phyloP scores from a whole-genome alignment of 2,888 invertebrate genomes.

The Galeopsomyia nigrocyanea region DNA sequence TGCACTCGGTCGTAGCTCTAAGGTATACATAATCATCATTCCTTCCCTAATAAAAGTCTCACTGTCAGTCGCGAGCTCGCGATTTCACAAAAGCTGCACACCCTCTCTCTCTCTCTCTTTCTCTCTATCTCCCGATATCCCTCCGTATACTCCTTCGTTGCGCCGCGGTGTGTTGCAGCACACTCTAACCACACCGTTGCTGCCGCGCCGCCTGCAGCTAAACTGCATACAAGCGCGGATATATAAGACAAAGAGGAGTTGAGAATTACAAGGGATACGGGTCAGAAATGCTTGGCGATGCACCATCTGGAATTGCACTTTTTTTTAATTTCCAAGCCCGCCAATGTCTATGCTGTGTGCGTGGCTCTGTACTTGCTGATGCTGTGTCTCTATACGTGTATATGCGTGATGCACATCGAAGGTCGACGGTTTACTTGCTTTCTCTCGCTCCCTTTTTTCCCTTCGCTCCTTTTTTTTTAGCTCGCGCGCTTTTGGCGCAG shows the following conservation, averaged over 20 bases:
- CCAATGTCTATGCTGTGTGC: constrained; percentile 1
- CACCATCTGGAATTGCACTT: constrained; percentile 65
- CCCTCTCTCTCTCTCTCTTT: not conserved
- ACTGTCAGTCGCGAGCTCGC: constrained; percentile 51
- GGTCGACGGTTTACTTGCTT: constrained; percentile 1
- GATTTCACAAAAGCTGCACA: constrained; percentile 43
- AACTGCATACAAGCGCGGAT: constrained; percentile 48
- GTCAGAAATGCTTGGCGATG: constrained; percentile 66
- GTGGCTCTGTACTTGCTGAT: too few relatives aligned
- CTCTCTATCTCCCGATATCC: constrained; percentile 4
- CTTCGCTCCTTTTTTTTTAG: not conserved
- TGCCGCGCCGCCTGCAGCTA: constrained; percentile 4
- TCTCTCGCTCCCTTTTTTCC: not conserved
- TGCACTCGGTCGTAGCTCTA: constrained; percentile 56
- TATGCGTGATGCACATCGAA: not conserved
- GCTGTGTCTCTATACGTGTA: too few relatives aligned
- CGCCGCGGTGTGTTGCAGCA: not conserved
- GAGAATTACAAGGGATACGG: constrained; percentile 61
- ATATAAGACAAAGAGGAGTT: constrained; percentile 56
- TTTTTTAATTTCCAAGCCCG: constrained; percentile 59
- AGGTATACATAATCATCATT: constrained; percentile 69
- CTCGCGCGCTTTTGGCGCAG: constrained; percentile 22
- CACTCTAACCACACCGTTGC: too few relatives aligned
- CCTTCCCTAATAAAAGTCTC: constrained; percentile 67
- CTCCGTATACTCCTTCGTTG: not conserved